Evolutionary conservation across 2,113 vertebrate species (phyloP), one percentile per base, ranked within the genome.

Genomic region (Triplophysa tibetana): DNA sequence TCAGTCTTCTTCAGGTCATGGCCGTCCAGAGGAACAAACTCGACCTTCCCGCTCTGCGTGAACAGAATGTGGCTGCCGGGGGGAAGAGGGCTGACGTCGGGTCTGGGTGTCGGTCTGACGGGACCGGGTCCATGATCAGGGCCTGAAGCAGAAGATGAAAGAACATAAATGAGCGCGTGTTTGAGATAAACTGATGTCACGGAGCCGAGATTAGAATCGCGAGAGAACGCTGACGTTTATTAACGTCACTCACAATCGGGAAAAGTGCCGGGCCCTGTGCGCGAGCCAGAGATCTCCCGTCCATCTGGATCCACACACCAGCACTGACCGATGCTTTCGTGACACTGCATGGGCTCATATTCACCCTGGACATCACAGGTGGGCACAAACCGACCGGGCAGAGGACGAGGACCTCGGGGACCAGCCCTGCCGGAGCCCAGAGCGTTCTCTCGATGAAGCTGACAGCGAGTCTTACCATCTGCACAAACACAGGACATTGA

Each of bases 271-370:
- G 92, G 90, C 2, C 89, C 86, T 0, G 93, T 92, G 68, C 93
- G 92, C 41, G 94, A 96, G 67, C 94, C 97, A 2, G 91, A 88
- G 63, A 98, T 89, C 87, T 99, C 96, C 2, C 92, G 92, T 43
- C 97, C 97, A 0, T 93, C 88, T 0, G 88, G 87, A 77, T 97
- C 93, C 86, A 98, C 96, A 0, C 97, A 99, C 97, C 97, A 99
- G 79, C 97, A 98, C 70, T 96, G 90, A 0, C 95, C 94, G 0
- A 84, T 91, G 90, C 90, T 89, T 54, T 81, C 41, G 0, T 96
- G 95, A 87, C 97, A 99, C 87, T 99, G 97, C 21, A 90, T 92
- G 48, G 96, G 91, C 3, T 84, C 64, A 0, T 96, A 99, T 66
- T 90, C 90, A 0, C 97, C 97, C 0, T 92, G 89, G 17, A 91